Conservation (phyloP, 2,113 vertebrate genomes). For the Panurus biarmicus region DNA sequence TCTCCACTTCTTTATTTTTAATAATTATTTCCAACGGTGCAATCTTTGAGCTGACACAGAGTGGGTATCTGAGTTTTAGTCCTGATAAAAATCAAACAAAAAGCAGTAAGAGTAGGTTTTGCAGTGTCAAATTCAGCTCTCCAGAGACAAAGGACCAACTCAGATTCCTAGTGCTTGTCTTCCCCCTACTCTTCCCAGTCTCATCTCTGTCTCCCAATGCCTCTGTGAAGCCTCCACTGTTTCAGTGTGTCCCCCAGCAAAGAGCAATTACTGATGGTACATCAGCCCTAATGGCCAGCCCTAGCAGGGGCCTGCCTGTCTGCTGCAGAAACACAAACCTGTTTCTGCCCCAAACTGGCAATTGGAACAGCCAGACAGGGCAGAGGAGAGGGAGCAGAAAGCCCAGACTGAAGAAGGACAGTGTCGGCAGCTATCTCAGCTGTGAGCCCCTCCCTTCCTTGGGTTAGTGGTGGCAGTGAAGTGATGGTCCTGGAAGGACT, state of each 20-base stretch:
- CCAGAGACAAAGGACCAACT: neutral
- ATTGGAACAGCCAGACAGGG: neutral
- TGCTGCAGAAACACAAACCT: neutral
- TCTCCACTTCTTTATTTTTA: neutral
- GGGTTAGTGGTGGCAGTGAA: neutral
- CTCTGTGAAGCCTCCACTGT: neutral
- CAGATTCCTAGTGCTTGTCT: neutral
- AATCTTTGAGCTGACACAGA: neutral
- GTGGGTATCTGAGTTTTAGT: neutral
- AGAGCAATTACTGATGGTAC: neutral
- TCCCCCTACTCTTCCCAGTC: neutral
- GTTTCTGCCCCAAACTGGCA: neutral
- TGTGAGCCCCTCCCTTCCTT: neutral
- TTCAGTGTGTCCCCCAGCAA: neutral
- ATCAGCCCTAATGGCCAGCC: neutral
- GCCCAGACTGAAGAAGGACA: neutral
- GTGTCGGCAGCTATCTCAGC: neutral
- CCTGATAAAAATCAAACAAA: neutral
- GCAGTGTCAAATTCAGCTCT: neutral
- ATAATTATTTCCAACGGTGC: neutral
- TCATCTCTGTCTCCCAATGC: neutral
- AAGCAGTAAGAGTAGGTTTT: neutral
- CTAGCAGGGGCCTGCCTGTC: rapidly evolving
- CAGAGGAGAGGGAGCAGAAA: neutral
- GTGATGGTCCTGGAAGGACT: neutral